phyloP scores from a whole-genome alignment of 1,140 invertebrate genomes.

The Eurosta solidaginis region DNA sequence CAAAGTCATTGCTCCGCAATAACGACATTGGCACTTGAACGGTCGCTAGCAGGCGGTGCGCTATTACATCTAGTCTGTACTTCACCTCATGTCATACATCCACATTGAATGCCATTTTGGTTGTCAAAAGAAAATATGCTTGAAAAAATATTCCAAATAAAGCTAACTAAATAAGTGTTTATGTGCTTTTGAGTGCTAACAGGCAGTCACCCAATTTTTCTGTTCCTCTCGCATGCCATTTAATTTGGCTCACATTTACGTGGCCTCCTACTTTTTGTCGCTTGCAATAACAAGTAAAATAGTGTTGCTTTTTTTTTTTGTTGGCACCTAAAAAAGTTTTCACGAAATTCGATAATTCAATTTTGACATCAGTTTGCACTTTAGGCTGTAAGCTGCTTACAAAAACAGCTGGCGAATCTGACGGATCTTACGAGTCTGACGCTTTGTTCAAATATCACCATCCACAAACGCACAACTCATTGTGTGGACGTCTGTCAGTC shows the following conservation, averaged over 20 bases:
- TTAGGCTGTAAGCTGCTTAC: not conserved
- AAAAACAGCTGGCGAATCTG: not conserved
- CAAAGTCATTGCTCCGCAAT: not conserved
- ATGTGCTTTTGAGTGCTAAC: not conserved
- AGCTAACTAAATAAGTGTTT: not conserved
- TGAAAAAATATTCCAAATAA: not conserved
- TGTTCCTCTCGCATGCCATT: not conserved
- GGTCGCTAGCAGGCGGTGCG: not conserved
- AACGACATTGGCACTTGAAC: not conserved
- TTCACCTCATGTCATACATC: not conserved
- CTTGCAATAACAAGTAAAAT: not conserved
- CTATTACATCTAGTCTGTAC: not conserved
- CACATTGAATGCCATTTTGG: not conserved
- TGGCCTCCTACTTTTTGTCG: not conserved
- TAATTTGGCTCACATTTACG: not conserved
- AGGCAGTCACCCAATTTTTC: not conserved
- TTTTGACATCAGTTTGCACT: slow-evolving; percentile 24
- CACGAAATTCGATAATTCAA: slow-evolving; percentile 23
- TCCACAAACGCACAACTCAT: not conserved
- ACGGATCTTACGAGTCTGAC: not conserved
- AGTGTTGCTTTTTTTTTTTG: not conserved
- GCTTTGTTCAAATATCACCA: not conserved
- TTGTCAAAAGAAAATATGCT: not conserved
- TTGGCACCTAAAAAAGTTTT: not conserved
- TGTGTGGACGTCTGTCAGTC: not conserved